Base-by-base conservation (phyloP, 30 jellyfish, hydroid and myxozoan genomes). In the Hydractinia symbiolongicarpus region DNA sequence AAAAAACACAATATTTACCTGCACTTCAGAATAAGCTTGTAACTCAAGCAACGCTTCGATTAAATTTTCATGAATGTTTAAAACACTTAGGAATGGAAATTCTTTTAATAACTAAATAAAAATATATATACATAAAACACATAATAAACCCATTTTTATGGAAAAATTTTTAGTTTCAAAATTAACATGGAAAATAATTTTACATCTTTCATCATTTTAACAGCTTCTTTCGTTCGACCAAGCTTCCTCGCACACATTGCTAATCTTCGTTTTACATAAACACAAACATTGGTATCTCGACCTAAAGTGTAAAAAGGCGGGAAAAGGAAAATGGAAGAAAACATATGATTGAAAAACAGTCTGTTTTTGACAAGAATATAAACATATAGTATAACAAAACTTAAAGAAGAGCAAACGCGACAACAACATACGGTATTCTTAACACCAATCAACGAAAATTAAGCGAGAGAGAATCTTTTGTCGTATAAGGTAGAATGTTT, bases 181-280 rank as follows among this genome's bases (percentile, higher is more conserved):
- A 4, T 13, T 0, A 67, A 11, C 78, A 67, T 67, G 69, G 69
- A 11, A 67, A 61, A 51, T 66, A 54, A 30, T 67, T 86, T 19
- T 66, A 91, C 98, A 83, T 91, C 98, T 83, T 86, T 86, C 98
- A 91, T 91, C 95, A 87, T 86, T 86, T 91, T 91, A 7, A 91
- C 96, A 40, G 98, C 98, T 73, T 91, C 98, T 80, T 86, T 91
- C 13, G 93, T 91, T 54, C 98, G 81, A 21, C 98, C 98, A n/a
- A 91, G 79, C 73, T 86, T 91, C 76, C 98, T 76, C 40, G 98
- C 96, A 82, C 98, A 91, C 98, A 91, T 91, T 54, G 98, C 98
- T 49, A 91, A 74, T 53, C 98, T 89, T 30, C 98, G 84, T 86
- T 84, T 82, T 44, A 81, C 79, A 80, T 91, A 91, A 6, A 91